These are phyloP conservation scores for Heteropelma amictum DNA, from an alignment of 2,888 invertebrate species.

Conservation along the genomic window DNA sequence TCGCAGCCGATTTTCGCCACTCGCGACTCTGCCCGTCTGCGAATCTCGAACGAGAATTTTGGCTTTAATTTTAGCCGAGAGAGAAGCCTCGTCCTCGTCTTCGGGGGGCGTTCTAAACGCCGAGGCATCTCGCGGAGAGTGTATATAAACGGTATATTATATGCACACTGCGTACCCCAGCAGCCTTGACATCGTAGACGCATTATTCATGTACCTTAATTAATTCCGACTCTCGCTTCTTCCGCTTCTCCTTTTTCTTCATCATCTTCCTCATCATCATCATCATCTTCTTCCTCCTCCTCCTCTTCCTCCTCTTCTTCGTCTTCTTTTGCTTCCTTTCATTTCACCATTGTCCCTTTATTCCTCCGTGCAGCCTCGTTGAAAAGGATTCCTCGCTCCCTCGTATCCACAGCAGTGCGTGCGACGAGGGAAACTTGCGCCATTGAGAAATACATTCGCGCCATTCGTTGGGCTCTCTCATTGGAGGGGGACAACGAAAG, in stretches of 20 bases:
- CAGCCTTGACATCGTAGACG: constrained; percentile 77
- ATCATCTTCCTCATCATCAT: neutral
- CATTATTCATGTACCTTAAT: constrained; percentile 77
- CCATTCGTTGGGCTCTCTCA: neutral
- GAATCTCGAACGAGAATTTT: constrained; percentile 63
- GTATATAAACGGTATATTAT: constrained; percentile 9
- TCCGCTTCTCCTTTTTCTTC: constrained; percentile 6
- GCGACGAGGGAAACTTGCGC: constrained; percentile 27
- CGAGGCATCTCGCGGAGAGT: constrained; percentile 57
- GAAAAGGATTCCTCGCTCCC: constrained; percentile 1
- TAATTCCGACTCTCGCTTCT: constrained; percentile 71
- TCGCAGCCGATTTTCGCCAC: too few relatives aligned
- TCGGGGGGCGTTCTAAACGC: too few relatives aligned
- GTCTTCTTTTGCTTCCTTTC: too few relatives aligned
- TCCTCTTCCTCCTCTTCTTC: neutral
- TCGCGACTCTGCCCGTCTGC: neutral
- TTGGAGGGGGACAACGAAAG: too few relatives aligned
- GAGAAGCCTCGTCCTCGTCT: constrained; percentile 17
- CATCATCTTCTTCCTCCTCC: neutral
- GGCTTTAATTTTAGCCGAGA: constrained; percentile 74
- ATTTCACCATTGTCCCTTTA: constrained; percentile 12
- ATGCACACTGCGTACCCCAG: constrained; percentile 51
- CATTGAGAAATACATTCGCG: neutral
- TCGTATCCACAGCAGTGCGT: constrained; percentile 1
- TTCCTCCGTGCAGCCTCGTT: neutral